Evolutionary conservation across 2,888 invertebrate species (phyloP).

Genomic region (Hesperia comma): DNA sequence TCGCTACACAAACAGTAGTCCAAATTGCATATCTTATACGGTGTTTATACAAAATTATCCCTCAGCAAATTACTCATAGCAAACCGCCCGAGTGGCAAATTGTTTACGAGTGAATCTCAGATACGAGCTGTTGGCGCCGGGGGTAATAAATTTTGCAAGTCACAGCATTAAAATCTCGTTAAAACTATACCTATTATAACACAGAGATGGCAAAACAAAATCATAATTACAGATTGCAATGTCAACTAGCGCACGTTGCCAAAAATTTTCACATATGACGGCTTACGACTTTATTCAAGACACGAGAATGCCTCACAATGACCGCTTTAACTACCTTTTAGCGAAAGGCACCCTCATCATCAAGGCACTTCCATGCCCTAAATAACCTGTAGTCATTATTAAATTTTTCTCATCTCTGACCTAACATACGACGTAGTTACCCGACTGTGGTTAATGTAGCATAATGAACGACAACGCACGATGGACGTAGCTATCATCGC

Average conservation of each 20-base stretch:
- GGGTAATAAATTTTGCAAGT: slow-evolving; percentile 66
- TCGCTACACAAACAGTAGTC: slow-evolving; percentile 5
- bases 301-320: no score
- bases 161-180: slow-evolving; percentile 77
- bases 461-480: slow-evolving; percentile 52
- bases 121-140: slow-evolving; percentile 63
- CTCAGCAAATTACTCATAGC: slow-evolving; percentile 31
- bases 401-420: no score
- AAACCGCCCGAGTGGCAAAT: slow-evolving; percentile 50
- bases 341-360: no score
- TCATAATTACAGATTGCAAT: no score
- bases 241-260: no score
- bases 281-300: no score
- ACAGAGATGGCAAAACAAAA: no score
- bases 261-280: no score
- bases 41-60: slow-evolving; percentile 31
- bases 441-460: slow-evolving; percentile 53
- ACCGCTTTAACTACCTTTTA: no score
- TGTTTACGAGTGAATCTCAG: slow-evolving; percentile 58
- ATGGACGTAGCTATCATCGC: slow-evolving; percentile 47
- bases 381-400: no score
- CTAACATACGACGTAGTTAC: background rate
- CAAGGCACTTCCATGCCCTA: no score
- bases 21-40: slow-evolving; percentile 26
- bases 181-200: slow-evolving; percentile 62